Conservation (phyloP, 2,888 invertebrate species). For the Lepidonotus clava region DNA sequence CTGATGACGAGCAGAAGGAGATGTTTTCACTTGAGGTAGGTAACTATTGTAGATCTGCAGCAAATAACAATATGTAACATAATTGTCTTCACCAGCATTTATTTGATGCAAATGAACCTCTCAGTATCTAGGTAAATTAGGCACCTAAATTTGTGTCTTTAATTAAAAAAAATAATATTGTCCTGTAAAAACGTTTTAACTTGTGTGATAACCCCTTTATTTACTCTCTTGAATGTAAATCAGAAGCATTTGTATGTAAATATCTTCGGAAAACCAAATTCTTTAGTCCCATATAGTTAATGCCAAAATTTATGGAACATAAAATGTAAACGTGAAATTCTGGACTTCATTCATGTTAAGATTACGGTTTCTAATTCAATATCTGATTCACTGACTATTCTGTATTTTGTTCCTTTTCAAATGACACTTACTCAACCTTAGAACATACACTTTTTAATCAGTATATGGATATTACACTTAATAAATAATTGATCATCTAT, state of each 20-base stretch:
- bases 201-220: no score
- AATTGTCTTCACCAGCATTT: not conserved
- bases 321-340: no score
- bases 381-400: not conserved
- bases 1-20: not conserved
- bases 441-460: not conserved
- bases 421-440: not conserved
- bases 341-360: not conserved
- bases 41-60: no score
- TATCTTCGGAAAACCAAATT: no score
- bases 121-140: not conserved
- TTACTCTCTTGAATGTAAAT: no score
- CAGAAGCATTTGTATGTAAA: no score
- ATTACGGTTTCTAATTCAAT: not conserved
- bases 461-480: not conserved
- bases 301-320: no score
- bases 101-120: not conserved
- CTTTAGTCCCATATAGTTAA: no score
- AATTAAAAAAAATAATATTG: no score
- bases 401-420: not conserved
- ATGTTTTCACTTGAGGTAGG: conserved; percentile 5
- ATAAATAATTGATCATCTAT: not conserved
- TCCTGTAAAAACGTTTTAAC: no score
- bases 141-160: not conserved
- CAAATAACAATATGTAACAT: not conserved